Evolutionary conservation across 2,113 vertebrate genomes (phyloP), one percentile per base, ranked within the genome.

Genomic region (Xenopus laevis): DNA sequence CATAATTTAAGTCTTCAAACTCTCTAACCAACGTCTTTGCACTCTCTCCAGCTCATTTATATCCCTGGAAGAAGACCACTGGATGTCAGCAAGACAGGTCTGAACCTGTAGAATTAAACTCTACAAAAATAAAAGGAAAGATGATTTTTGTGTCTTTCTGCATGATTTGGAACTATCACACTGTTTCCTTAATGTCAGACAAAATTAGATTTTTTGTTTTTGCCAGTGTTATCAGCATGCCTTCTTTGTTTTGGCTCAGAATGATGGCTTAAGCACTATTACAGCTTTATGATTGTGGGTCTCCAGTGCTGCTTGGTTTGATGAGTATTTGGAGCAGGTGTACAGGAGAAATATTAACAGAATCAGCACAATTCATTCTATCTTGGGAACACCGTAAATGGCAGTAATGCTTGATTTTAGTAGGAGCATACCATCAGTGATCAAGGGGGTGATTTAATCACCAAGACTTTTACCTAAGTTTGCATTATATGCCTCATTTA

Each of bases 281-380:
- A 68, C 55, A 47, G 53, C 47, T 52, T 66, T 30, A 55, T 59
- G 62, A 74, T 74, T 65, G 33, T 40, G 33, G 33, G 5, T 40
- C 33, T 40, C 33, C 23, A 33, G 64, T 20, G 21, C 21, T 44
- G 55, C 59, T 66, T 68, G 44, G 64, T 40, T 67, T 58, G 72
- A 74, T 74, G 71, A 72, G 50, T 74, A 61, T 65, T 58, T 74
- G 72, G 64, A 68, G 64, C 64, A 74, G 72, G 72, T 68, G 65
- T 74, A 67, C 72, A 74, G 55, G 33, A 74, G 52, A 63, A 46
- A 58, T 58, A 65, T 65, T 18, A 65, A 74, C 64, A 58, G 44
- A 74, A 65, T 68, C 72, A 74, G 72, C 64, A 74, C 65, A 74
- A 74, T 50, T 44, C 55, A 68, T 47, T 68, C 44, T 52, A 57